Conservation (phyloP, 2,888 invertebrate genomes). For the Metacarcinus magister region DNA sequence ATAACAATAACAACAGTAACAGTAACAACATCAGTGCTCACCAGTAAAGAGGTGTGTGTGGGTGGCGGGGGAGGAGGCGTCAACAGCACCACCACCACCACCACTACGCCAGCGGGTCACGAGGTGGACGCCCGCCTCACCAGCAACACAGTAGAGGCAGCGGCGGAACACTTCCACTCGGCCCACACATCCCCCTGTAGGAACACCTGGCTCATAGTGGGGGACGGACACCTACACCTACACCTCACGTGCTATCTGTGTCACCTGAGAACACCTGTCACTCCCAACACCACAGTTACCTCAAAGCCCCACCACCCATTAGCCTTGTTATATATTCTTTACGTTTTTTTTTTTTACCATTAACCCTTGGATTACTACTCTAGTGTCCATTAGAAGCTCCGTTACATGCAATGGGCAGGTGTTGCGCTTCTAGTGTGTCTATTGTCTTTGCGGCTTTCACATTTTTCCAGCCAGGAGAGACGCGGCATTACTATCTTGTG, state of each 20-base stretch:
- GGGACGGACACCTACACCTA: too few species aligned
- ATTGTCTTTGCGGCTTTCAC: too few species aligned
- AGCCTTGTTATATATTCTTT: not conserved
- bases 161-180: constrained; percentile 42
- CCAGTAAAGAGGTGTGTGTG: constrained; percentile 42
- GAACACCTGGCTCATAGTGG: not conserved
- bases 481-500: too few species aligned
- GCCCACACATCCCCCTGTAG: not conserved
- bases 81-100: not conserved
- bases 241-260: not conserved
- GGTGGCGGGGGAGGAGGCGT: not conserved
- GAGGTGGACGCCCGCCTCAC: constrained; percentile 3
- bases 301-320: not conserved
- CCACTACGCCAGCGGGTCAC: constrained; percentile 26
- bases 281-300: not conserved
- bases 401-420: not conserved
- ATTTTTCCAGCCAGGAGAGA: too few species aligned
- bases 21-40: not conserved
- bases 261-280: not conserved
- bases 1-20: not conserved
- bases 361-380: not conserved
- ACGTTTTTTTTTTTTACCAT: not conserved
- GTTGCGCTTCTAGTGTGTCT: not conserved
- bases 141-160: constrained; percentile 52
- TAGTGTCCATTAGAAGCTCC: not conserved